Evolutionary conservation across 1,140 invertebrate species (phyloP).

Genomic region (Cydia strobilella): DNA sequence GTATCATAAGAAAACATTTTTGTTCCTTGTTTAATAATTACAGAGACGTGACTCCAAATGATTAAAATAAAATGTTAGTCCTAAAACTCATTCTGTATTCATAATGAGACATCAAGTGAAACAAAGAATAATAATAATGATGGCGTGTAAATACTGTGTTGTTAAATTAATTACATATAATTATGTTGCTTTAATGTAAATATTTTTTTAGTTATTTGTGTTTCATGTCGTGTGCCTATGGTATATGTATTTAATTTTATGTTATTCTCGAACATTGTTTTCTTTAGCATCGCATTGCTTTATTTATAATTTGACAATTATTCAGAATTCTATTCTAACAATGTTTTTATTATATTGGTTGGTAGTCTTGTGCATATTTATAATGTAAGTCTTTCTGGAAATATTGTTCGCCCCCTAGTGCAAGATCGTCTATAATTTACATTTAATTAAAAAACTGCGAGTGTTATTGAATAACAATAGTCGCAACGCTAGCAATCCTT

Average conservation of each 20-base stretch:
- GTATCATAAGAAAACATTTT: not conserved
- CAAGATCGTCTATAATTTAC: constrained; percentile 19
- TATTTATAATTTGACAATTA: constrained; percentile 47
- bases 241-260: constrained; percentile 54
- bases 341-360: constrained; percentile 25
- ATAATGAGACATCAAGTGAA: constrained; percentile 48
- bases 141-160: constrained; percentile 74
- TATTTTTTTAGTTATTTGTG: constrained; percentile 72
- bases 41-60: not conserved
- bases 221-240: constrained; percentile 60
- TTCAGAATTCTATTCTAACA: constrained; percentile 38
- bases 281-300: constrained; percentile 51
- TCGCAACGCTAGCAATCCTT: not conserved
- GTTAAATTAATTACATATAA: constrained; percentile 68
- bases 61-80: not conserved
- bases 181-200: constrained; percentile 75
- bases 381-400: constrained; percentile 22
- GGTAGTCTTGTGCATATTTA: constrained; percentile 27
- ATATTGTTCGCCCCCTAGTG: constrained; percentile 25
- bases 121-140: constrained; percentile 47
- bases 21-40: not conserved
- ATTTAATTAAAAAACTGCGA: constrained; percentile 14
- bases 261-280: constrained; percentile 60
- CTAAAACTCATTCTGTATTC: constrained; percentile 26
- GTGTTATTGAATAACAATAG: not conserved